Evolutionary conservation across 2,888 invertebrate species (phyloP), one percentile per base, ranked within the genome.

Genomic region (Heliconius erato): DNA sequence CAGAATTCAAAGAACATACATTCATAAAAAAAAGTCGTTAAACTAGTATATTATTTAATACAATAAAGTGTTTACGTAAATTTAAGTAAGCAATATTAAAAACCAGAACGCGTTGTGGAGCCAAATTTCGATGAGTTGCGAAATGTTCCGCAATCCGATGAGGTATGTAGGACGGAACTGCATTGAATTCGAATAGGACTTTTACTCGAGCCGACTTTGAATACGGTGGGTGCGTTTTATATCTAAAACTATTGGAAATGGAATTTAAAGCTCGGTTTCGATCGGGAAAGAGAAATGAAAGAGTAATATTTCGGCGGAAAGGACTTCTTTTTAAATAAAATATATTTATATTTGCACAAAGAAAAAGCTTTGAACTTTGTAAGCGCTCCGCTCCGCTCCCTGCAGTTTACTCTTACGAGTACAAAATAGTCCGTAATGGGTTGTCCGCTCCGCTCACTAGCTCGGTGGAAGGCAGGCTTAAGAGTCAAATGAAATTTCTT

Each of bases 101-200:
- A 81, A 78, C 63, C 78, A 72, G 71, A 71, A 23, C 71, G 72
- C 54, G 54, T 5, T 35, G 69, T 23, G 6, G 44, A 76, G 77
- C 65, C 72, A 74, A 82, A 82, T 44, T 76, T 76, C 79, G 78
- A 49, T 76, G 49, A 79, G 68, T 82, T 82, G 74, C 82, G 74
- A 82, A 74, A 81, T 23, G 69, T 76, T 76, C 79, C 82, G 82
- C 76, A 82, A 82, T 44, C 72, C 74, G 74, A 59, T 59, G 49
- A 72, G 78, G 80, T 65, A 83, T 80, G 63, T 80, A 78, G 83
- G 78, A 59, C 83, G 68, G 59, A 69, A 77, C 74, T 63, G 72
- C 65, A 65, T 49, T 68, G 80, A 83, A 80, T 83, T 72, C 28
- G 35, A 83, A 80, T 80, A 74, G 79, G 40, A 74, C 79, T 79